Percentiles rank a stretch among this genome's conserved stretches.
Evolutionary conservation across 2,113 vertebrate genomes (phyloP).

Genomic region (Charadrius vociferus): DNA sequence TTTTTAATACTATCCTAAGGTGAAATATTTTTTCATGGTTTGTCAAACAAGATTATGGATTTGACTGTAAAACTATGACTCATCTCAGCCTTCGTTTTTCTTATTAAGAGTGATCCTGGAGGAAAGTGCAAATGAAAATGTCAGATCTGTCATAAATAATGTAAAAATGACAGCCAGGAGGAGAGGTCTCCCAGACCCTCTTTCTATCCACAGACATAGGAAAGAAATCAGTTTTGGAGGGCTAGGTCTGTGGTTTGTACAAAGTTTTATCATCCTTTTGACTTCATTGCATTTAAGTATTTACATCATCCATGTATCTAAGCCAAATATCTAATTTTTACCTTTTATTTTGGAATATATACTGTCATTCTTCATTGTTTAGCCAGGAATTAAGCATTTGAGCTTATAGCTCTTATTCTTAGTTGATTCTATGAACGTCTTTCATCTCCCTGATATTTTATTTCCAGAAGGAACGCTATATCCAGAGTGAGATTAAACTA

Average conservation of each 20-base stretch:
- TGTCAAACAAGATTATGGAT: conserved; percentile 48
- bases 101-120: conserved; percentile 61
- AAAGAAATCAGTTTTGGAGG: background rate
- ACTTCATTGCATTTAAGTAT: background rate
- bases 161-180: conserved; percentile 70
- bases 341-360: too few relatives aligned
- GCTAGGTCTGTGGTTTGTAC: background rate
- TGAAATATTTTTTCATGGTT: conserved; percentile 52
- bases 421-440: background rate
- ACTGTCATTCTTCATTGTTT: too few relatives aligned
- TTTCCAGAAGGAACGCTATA: background rate
- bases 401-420: background rate
- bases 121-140: conserved; percentile 80
- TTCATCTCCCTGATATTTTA: background rate
- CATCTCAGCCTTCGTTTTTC: conserved; percentile 24
- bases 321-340: too few relatives aligned
- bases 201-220: background rate
- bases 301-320: background rate
- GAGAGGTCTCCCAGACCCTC: background rate
- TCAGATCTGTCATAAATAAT: conserved; percentile 80
- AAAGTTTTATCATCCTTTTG: background rate
- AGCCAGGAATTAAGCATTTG: background rate
- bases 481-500: background rate
- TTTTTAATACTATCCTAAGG: conserved; percentile 52
- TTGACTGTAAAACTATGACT: conserved; percentile 41